phyloP scores from a whole-genome alignment of 2,797 vertebrate genomes.

The Oreonectes daqikongensis region DNA sequence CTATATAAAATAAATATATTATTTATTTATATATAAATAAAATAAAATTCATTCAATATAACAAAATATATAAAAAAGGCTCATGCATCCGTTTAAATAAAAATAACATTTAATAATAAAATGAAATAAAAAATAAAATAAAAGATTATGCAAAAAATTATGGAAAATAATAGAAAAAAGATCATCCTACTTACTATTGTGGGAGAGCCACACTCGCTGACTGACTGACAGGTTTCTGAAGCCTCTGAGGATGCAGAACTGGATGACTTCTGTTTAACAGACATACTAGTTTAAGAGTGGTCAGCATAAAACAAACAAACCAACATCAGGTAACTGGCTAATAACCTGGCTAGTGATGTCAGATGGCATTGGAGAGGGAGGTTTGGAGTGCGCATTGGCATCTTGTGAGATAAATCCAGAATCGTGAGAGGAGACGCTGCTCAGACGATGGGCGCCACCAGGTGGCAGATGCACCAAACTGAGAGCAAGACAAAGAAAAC shows the following conservation, averaged over 20 bases:
- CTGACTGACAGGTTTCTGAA: slow-evolving; percentile 95
- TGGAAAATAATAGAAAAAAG: neutral
- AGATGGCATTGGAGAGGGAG: slow-evolving; percentile 95
- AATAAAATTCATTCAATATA: neutral
- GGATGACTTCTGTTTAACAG: slow-evolving; percentile 88
- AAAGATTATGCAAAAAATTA: neutral
- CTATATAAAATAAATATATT: too few species aligned
- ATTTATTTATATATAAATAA: too few species aligned
- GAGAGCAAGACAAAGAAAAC: slow-evolving; percentile 70
- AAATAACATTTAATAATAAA: neutral
- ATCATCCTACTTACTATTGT: slow-evolving; percentile 88
- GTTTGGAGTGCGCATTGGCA: slow-evolving; percentile 90
- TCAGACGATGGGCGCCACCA: slow-evolving; percentile 87
- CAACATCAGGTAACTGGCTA: neutral
- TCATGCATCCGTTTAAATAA: neutral
- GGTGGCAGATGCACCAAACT: slow-evolving; percentile 91
- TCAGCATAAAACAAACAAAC: slow-evolving; percentile 14
- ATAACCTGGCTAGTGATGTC: slow-evolving; percentile 95
- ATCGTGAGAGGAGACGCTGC: slow-evolving; percentile 97
- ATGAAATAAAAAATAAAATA: too few species aligned
- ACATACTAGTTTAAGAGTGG: slow-evolving; percentile 56
- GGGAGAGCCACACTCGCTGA: slow-evolving; percentile 97
- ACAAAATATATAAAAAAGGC: neutral
- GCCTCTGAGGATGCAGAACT: slow-evolving; percentile 98
- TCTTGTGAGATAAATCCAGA: slow-evolving; percentile 98